A percentile compares a stretch with the other conserved stretches of the same genome.
phyloP scores from a whole-genome alignment of 1,140 invertebrate species.

The Lasioglossum albipes region DNA sequence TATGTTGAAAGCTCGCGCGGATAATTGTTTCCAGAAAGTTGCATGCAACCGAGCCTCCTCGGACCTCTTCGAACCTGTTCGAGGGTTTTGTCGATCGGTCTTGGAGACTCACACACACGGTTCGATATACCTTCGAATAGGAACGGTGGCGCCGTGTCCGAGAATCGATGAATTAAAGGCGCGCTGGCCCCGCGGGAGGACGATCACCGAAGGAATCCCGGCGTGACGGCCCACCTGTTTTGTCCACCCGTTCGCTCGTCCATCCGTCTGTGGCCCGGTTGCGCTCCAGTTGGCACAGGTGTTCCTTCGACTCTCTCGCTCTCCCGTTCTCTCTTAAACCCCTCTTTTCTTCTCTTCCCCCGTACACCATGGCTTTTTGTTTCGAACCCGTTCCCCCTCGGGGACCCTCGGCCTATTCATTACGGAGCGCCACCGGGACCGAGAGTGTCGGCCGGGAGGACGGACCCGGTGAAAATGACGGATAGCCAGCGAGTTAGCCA shows the following conservation, averaged over 20 bases:
- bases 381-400: slow-evolving; percentile 21
- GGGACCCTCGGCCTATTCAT: slow-evolving; percentile 50
- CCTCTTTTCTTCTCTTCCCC: slow-evolving; percentile 40
- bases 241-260: slow-evolving; percentile 69
- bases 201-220: slow-evolving; percentile 59
- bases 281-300: slow-evolving; percentile 75
- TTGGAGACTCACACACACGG: background rate
- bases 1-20: background rate
- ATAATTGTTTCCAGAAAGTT: background rate
- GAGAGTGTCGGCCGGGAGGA: slow-evolving; percentile 35
- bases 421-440: slow-evolving; percentile 58
- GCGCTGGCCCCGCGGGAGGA: slow-evolving; percentile 30
- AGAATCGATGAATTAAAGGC: slow-evolving; percentile 61
- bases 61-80: too few species aligned
- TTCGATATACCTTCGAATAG: too few species aligned
- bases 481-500: slow-evolving; percentile 37
- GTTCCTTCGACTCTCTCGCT: slow-evolving; percentile 62
- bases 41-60: background rate
- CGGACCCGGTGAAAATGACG: slow-evolving; percentile 53
- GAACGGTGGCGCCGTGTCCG: slow-evolving; percentile 14
- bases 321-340: slow-evolving; percentile 24
- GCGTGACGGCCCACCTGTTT: slow-evolving; percentile 71
- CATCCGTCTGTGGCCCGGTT: slow-evolving; percentile 65
- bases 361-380: slow-evolving; percentile 4
- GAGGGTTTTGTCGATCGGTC: too few species aligned